Conservation (phyloP, 2,888 invertebrate species). For the Monoplex corrugatus region DNA sequence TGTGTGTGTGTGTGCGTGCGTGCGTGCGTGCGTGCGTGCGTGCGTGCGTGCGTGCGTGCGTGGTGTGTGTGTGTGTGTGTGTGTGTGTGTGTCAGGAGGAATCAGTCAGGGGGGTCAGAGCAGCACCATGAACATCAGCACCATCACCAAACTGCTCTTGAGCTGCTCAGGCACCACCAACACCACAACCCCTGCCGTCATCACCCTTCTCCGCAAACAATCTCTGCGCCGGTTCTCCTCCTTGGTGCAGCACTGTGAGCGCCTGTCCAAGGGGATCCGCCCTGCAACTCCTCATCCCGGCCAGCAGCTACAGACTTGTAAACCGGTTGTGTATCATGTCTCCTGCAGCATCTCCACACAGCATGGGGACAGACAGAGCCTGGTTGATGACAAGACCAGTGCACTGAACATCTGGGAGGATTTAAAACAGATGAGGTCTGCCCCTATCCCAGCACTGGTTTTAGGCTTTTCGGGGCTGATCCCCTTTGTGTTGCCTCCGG, state of each 20-base stretch:
- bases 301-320: neutral
- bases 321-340: too few species aligned
- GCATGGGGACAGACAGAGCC: neutral
- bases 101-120: too few species aligned
- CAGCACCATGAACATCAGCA: neutral
- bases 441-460: slow-evolving; percentile 73
- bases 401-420: slow-evolving; percentile 66
- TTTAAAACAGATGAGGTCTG: slow-evolving; percentile 66
- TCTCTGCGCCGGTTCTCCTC: neutral
- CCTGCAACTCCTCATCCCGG: neutral
- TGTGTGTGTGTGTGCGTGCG: too few species aligned
- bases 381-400: slow-evolving; percentile 54
- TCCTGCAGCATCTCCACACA: neutral
- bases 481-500: slow-evolving; percentile 73
- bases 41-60: too few species aligned
- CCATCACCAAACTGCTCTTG: neutral
- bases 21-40: too few species aligned
- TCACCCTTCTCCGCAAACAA: neutral
- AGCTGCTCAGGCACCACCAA: too few species aligned
- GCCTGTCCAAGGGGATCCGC: neutral
- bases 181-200: too few species aligned
- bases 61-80: too few species aligned
- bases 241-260: neutral
- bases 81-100: too few species aligned
- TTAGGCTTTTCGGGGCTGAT: slow-evolving; percentile 73